phyloP scores from a whole-genome alignment of 2,113 vertebrate species.

The Leptobrachium leishanense region DNA sequence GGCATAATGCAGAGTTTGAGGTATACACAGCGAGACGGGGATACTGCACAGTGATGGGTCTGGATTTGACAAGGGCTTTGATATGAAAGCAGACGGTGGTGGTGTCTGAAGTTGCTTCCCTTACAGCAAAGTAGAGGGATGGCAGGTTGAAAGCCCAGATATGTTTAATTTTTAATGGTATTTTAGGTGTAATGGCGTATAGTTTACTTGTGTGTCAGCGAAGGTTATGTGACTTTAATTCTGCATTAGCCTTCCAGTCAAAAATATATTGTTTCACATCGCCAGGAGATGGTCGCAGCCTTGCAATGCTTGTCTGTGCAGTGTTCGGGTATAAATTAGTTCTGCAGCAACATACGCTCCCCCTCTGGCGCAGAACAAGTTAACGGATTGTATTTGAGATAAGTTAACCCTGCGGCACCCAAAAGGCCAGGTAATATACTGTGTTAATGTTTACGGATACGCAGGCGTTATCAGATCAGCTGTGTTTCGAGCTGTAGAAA shows the following conservation, averaged over 20 bases:
- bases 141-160: not conserved
- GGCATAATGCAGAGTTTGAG: not conserved
- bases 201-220: not conserved
- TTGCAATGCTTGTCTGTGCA: conserved; percentile 1
- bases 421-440: no score
- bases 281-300: no score
- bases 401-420: not conserved
- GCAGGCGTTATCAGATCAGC: no score
- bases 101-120: not conserved
- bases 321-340: not conserved
- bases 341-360: not conserved
- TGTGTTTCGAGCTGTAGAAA: no score
- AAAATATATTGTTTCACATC: no score
- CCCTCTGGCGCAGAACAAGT: not conserved
- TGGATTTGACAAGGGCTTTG: not conserved
- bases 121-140: not conserved
- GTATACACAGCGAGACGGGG: not conserved
- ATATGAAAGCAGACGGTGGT: not conserved
- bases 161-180: no score
- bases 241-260: not conserved
- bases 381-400: not conserved
- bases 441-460: no score
- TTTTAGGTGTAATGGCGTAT: no score
- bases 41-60: not conserved
- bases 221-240: not conserved